These are phyloP conservation scores for Argyrosomus japonicus DNA, from an alignment of 2,113 vertebrate genomes.

Conservation along the genomic window DNA sequence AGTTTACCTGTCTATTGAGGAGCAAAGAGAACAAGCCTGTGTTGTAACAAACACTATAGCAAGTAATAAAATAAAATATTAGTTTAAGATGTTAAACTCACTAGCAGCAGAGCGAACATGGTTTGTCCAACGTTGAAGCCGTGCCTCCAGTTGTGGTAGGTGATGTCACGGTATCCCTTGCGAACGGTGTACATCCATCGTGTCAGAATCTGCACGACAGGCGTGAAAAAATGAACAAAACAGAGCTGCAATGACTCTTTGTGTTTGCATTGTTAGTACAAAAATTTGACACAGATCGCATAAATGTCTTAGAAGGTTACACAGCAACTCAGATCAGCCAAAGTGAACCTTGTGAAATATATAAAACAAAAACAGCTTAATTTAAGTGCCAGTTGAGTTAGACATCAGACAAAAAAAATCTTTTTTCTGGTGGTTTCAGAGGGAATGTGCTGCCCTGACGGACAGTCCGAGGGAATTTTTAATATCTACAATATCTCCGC, in stretches of 20 bases:
- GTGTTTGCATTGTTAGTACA: not conserved
- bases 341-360: not conserved
- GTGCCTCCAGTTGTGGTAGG: constrained; percentile 96
- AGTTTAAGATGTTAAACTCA: constrained; percentile 58
- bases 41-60: not conserved
- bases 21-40: not conserved
- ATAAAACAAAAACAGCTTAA: not conserved
- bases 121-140: constrained; percentile 96
- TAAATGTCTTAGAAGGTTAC: not conserved
- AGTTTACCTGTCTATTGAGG: constrained; percentile 90
- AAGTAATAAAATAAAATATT: too few species aligned
- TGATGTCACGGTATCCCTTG: constrained; percentile 92
- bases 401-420: not conserved
- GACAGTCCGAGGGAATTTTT: not conserved
- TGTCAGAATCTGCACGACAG: constrained; percentile 79
- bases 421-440: not conserved
- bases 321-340: not conserved
- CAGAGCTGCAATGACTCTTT: not conserved
- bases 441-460: not conserved
- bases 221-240: not conserved
- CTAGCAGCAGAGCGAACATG: constrained; percentile 92
- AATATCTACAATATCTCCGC: not conserved
- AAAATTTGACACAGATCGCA: not conserved
- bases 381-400: not conserved
- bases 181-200: constrained; percentile 95